A percentile compares a stretch with the other conserved stretches of the same genome.
Evolutionary conservation across 2,797 vertebrate species (phyloP).

Genomic region (Neopelma chrysocephalum): DNA sequence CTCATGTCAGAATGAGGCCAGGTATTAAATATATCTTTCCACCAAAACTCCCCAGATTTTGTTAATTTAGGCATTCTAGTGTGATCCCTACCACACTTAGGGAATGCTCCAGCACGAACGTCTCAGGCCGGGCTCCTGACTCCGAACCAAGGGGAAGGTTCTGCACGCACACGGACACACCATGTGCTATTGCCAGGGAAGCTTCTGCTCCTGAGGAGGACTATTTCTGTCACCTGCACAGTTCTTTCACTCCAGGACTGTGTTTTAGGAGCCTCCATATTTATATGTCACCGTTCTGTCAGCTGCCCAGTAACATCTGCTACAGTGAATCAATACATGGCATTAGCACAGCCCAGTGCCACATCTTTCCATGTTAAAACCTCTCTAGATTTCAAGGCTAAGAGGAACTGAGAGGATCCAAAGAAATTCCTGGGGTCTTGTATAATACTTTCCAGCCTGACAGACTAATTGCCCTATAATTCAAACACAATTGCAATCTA

Average conservation of each 20-base stretch:
- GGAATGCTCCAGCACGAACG: background rate
- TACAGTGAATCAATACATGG: background rate
- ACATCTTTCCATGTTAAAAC: background rate
- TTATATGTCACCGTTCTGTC: background rate
- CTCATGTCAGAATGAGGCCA: constrained; percentile 67
- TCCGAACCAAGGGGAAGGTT: rapidly evolving
- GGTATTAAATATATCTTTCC: constrained; percentile 24
- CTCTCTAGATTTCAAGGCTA: background rate
- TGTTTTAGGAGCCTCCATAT: background rate
- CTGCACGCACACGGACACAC: background rate
- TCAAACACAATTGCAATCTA: constrained; percentile 26
- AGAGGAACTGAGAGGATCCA: background rate
- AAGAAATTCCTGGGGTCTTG: constrained; percentile 34
- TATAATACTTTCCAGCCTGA: constrained; percentile 11
- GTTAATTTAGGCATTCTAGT: background rate
- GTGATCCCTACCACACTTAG: background rate
- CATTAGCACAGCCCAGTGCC: background rate
- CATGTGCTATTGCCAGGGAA: background rate
- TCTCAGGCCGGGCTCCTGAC: background rate
- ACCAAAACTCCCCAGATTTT: constrained; percentile 21
- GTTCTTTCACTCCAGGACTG: background rate
- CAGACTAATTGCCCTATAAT: constrained; percentile 45
- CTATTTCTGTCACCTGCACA: background rate
- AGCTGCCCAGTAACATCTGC: background rate
- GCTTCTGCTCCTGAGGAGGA: background rate